Base-by-base conservation (phyloP, 2,797 vertebrate genomes). In the Pteropus rufus region DNA sequence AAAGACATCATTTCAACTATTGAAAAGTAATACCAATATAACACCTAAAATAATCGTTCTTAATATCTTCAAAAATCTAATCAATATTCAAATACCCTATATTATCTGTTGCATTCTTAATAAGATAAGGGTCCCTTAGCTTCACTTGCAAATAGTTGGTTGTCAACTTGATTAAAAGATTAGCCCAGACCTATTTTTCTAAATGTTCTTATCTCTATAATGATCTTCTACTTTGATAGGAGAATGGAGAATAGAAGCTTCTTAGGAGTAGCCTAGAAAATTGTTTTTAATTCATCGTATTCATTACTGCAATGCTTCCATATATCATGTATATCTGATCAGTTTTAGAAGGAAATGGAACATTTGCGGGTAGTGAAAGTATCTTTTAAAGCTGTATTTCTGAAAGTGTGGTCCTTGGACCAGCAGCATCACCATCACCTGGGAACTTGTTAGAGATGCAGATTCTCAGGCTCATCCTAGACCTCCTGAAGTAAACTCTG, bases 331-430 rank as follows among this genome's bases (percentile, higher is more conserved):
- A 46, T 76, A 14, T 83, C 26, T 93, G 39, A 67, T 88, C 41
- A 80, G 69, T 94, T 95, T 72, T 41, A 72, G 44, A 84, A 92
- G 31, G 60, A 84, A 93, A 67, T 97, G 60, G 23, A 93, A 18
- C 64, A 34, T 94, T 97, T 58, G 44, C 90, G 64, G 52, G 15
- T 92, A 77, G 67, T 95, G 69, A 86, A 87, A 83, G 39, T 26
- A 34, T 80, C 29, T 87, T 83, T 2, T 89, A 91, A 84, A 81
- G 65, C 39, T 76, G 10, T 70, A 26, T 31, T 94, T 84, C 23
- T 89, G 54, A 70, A 65, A 44, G 15, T 92, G 14, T 39, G 14
- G 29, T 29, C 58, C 14, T 26, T 60, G 41, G 52, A 54, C 64
- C 56, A 31, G 10, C 36, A 89, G 16, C 15, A 58, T 96, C 29